Percentiles rank a stretch among this genome's conserved stretches.
phyloP scores from a whole-genome alignment of 92 coral and sea anemone species.

The Muricea muricata region DNA sequence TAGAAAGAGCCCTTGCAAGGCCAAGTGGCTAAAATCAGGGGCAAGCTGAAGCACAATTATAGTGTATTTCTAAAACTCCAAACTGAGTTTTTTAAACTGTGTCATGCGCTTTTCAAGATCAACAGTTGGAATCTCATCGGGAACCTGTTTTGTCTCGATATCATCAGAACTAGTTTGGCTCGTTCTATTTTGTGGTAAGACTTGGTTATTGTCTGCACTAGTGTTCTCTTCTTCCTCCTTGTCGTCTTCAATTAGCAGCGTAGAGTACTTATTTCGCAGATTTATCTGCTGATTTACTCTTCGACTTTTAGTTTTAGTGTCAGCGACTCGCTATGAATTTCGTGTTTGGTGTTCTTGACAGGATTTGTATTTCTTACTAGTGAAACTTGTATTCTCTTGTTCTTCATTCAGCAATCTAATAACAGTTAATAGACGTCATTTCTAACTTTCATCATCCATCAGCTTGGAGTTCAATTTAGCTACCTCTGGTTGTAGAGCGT shows the following conservation, averaged over 20 bases:
- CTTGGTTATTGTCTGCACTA: background rate
- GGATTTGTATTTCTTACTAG: slow-evolving; percentile 36
- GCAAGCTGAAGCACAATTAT: no score
- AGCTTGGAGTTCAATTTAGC: background rate
- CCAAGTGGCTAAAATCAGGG: no score
- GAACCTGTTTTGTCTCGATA: no score
- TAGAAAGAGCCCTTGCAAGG: no score
- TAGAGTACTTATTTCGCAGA: background rate
- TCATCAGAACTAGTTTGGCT: no score
- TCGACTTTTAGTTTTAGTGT: background rate
- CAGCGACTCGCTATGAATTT: background rate
- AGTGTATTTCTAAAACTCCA: no score
- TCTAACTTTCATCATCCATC: slow-evolving; percentile 7
- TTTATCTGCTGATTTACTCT: background rate
- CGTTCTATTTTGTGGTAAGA: no score
- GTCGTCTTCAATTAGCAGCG: background rate
- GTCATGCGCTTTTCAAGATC: no score
- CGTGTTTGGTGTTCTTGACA: slow-evolving; percentile 51
- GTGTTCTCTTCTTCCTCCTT: background rate
- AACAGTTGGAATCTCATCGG: no score
- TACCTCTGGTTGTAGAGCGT: background rate
- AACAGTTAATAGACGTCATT: slow-evolving; percentile 16
- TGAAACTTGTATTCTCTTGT: background rate
- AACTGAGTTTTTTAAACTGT: no score
- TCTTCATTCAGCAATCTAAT: slow-evolving; percentile 46